Percentiles rank a stretch among this genome's conserved stretches.
Evolutionary conservation across 2,113 vertebrate species (phyloP).

Genomic region (Hippocampus zosterae): DNA sequence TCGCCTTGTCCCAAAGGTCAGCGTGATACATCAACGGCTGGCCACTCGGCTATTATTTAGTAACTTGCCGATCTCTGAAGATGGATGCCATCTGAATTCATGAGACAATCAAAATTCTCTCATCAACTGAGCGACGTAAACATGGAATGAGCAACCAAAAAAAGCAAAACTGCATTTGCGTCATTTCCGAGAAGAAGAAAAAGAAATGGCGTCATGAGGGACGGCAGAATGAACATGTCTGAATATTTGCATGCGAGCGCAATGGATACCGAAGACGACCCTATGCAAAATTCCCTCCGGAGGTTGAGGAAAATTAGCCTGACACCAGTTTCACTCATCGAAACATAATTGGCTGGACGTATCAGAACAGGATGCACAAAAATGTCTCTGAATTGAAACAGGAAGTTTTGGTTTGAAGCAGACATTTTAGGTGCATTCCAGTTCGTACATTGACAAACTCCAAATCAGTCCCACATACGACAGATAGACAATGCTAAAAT

Average conservation of each 20-base stretch:
- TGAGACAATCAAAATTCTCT: constrained; percentile 58
- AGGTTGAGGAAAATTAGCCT: too few relatives aligned
- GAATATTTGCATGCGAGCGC: too few relatives aligned
- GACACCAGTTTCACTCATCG: too few relatives aligned
- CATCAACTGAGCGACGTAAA: constrained; percentile 69
- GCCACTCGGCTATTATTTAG: constrained; percentile 68
- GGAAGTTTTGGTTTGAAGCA: too few relatives aligned
- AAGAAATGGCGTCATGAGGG: background rate
- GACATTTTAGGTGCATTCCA: too few relatives aligned
- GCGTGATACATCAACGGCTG: constrained; percentile 71
- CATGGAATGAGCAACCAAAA: constrained; percentile 44
- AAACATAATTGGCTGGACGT: too few relatives aligned
- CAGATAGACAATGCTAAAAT: background rate
- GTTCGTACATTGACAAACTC: too few relatives aligned
- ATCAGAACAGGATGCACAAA: too few relatives aligned
- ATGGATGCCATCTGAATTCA: constrained; percentile 72
- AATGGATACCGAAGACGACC: too few relatives aligned
- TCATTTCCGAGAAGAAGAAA: constrained; percentile 50
- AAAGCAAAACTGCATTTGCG: constrained; percentile 78
- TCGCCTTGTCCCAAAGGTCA: constrained; percentile 70
- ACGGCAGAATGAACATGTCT: too few relatives aligned
- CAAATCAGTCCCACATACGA: background rate
- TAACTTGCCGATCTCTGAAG: constrained; percentile 83
- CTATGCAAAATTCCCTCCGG: too few relatives aligned
- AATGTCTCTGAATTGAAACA: too few relatives aligned